Percentiles rank a stretch among this genome's conserved stretches.
phyloP scores from a whole-genome alignment of 30 jellyfish, hydroid and myxozoan species.

The Turritopsis rubra region DNA sequence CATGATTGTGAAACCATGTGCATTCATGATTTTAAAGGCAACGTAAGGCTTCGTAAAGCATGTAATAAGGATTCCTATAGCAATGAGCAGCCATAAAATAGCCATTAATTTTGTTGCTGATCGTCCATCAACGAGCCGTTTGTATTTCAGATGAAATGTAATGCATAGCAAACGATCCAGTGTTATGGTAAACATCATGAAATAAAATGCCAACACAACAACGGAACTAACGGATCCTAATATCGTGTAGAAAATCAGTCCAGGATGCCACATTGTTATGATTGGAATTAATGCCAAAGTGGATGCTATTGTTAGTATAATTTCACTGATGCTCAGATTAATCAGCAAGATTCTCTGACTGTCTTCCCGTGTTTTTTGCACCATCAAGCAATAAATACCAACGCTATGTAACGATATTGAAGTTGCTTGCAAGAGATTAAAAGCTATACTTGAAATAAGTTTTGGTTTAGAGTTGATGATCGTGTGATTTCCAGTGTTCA shows the following conservation, averaged over 20 bases:
- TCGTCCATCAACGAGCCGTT: neutral
- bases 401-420: neutral
- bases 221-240: neutral
- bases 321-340: neutral
- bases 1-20: neutral
- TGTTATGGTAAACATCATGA: neutral
- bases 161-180: neutral
- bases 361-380: neutral
- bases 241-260: neutral
- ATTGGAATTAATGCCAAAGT: neutral
- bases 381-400: neutral
- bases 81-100: neutral
- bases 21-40: neutral
- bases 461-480: no score
- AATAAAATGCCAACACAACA: neutral
- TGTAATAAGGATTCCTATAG: neutral
- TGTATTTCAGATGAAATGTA: neutral
- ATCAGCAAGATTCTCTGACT: neutral
- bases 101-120: neutral
- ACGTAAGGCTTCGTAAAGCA: neutral
- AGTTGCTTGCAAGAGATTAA: neutral
- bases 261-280: neutral
- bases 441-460: no score
- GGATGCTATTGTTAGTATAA: neutral
- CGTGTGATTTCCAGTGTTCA: no score